Conservation (phyloP, 2,113 vertebrate genomes). For the Pyxicephalus adspersus region DNA sequence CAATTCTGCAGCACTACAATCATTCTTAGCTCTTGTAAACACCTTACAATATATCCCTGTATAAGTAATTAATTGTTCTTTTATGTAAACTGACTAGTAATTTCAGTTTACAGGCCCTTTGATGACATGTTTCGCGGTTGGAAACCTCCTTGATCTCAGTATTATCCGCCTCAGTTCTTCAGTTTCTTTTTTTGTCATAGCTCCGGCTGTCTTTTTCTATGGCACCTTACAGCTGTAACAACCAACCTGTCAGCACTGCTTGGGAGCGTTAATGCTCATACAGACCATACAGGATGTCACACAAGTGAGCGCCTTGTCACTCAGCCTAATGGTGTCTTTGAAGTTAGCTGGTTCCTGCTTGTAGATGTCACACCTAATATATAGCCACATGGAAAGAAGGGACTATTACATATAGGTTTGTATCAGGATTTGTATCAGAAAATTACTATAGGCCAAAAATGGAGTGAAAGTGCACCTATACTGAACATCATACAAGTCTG, state of each 20-base stretch:
- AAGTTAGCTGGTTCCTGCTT: neutral
- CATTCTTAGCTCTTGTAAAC: no score
- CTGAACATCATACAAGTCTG: no score
- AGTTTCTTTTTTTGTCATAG: constrained; percentile 2
- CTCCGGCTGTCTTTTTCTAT: neutral
- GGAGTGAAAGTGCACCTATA: no score
- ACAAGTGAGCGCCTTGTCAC: neutral
- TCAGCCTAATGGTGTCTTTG: constrained; percentile 9
- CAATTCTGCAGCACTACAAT: no score
- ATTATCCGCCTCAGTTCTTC: neutral
- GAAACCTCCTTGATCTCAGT: neutral
- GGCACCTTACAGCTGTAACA: constrained; percentile 9
- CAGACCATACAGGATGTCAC: constrained; percentile 13
- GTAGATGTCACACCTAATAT: neutral
- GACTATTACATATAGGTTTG: neutral
- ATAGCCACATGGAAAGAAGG: neutral
- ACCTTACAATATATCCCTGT: no score
- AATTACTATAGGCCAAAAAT: neutral
- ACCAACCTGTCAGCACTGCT: constrained; percentile 2
- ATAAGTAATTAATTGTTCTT: no score
- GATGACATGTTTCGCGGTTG: constrained; percentile 10
- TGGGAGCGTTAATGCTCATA: neutral
- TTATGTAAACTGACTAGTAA: no score
- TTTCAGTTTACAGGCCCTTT: neutral
- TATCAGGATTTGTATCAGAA: neutral